phyloP scores from a whole-genome alignment of 2,888 invertebrate species.

The Caenorhabditis sulstoni region DNA sequence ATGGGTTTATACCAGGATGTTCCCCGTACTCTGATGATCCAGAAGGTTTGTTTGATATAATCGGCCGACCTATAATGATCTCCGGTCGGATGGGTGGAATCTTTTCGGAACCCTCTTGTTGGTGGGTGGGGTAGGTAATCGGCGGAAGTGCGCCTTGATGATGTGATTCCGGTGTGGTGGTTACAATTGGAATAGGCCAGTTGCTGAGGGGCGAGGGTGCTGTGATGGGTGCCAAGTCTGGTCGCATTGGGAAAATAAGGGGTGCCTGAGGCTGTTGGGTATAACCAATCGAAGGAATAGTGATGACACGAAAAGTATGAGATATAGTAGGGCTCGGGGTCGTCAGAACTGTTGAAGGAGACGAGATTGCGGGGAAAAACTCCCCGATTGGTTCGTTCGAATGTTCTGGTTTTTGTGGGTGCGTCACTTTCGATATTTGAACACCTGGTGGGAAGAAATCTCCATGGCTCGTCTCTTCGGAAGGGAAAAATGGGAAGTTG shows the following conservation, averaged over 20 bases:
- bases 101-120: constrained; percentile 39
- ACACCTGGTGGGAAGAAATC: constrained; percentile 45
- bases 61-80: constrained; percentile 32
- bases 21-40: constrained; percentile 15
- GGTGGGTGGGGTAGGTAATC: constrained; percentile 46
- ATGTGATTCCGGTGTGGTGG: constrained; percentile 50
- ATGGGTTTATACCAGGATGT: constrained; percentile 32
- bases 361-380: constrained; percentile 39
- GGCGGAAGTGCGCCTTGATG: constrained; percentile 50
- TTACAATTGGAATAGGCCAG: constrained; percentile 57
- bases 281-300: constrained; percentile 38
- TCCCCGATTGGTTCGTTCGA: constrained; percentile 46
- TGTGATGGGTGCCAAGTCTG: constrained; percentile 50
- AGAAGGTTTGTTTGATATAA: constrained; percentile 21
- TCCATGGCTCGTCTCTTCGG: constrained; percentile 18
- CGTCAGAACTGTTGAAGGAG: neutral
- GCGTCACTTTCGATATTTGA: constrained; percentile 40
- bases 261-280: constrained; percentile 43
- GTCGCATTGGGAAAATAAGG: constrained; percentile 48
- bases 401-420: constrained; percentile 10
- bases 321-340: constrained; percentile 22
- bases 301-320: constrained; percentile 25
- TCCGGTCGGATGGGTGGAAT: constrained; percentile 47
- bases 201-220: constrained; percentile 48
- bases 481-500: constrained; percentile 31